Conservation (phyloP, 2,888 invertebrate genomes). For the Hypsopygia costalis region DNA sequence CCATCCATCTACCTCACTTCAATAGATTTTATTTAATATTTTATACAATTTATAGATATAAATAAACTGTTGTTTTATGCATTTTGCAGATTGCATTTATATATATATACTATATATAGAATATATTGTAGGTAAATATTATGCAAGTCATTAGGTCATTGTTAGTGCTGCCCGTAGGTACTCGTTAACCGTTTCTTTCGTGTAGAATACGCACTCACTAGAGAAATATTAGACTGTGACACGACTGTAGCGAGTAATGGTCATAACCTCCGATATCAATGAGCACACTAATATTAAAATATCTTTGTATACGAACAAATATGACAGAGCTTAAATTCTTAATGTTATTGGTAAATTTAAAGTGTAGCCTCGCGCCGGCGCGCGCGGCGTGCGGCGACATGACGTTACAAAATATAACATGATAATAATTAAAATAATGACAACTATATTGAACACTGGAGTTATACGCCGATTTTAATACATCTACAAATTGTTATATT, state of each 20-base stretch:
- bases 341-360: slow-evolving; percentile 53
- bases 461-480: slow-evolving; percentile 13
- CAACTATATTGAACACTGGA: slow-evolving; percentile 13
- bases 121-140: slow-evolving; percentile 76
- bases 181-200: slow-evolving; percentile 39
- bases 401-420: slow-evolving; percentile 31
- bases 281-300: slow-evolving; percentile 60
- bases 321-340: slow-evolving; percentile 74
- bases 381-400: slow-evolving; percentile 7
- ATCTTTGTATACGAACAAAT: slow-evolving; percentile 78
- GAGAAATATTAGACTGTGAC: slow-evolving; percentile 54
- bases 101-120: slow-evolving; percentile 76
- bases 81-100: slow-evolving; percentile 81
- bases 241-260: slow-evolving; percentile 51
- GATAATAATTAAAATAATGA: slow-evolving; percentile 21
- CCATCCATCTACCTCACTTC: slow-evolving; percentile 88
- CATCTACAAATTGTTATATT: slow-evolving; percentile 22
- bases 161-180: slow-evolving; percentile 70
- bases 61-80: slow-evolving; percentile 78
- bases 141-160: slow-evolving; percentile 69
- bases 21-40: slow-evolving; percentile 82
- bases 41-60: slow-evolving; percentile 81
- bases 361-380: slow-evolving; percentile 22
- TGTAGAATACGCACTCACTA: slow-evolving; percentile 68
- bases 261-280: slow-evolving; percentile 42